Evolutionary conservation across 2,888 invertebrate genomes (phyloP), one percentile per base, ranked within the genome.

Genomic region (Drosophila putrida): DNA sequence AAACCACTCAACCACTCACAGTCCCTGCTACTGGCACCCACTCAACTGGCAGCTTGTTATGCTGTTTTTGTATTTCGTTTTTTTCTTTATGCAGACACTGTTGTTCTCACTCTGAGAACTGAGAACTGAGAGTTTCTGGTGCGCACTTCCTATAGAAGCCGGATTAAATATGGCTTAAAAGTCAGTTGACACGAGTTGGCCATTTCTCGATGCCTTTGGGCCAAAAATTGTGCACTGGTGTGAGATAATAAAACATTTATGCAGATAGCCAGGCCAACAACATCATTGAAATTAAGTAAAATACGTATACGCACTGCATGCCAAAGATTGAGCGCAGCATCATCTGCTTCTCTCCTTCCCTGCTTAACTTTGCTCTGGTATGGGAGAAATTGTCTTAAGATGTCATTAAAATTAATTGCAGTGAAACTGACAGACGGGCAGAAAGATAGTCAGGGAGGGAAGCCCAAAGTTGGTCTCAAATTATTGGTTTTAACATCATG

Each of bases 151-250:
- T 74, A 54, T 64, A 61, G 71, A 71, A 81, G 87, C 70, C 68
- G 80, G 87, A 83, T 83, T 83, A 84, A 83, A 83, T 86, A 81
- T 86, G 87, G 82, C 87, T 83, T 83, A 83, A 83, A 83, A 83
- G 87, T 83, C 87, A 86, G 87, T 83, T 83, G 87, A 86, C 82
- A 86, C 81, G 82, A 83, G 83, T 83, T 81, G 77, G 84, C 84
- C 84, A 86, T 83, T 83, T 86, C 81, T 81, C 78, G 75, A 62
- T 75, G 76, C 59, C 69, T 71, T 27, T 10, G 53, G 62, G 61
- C 80, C 77, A 63, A 67, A 66, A 69, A 66, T 63, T 83, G 86
- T 54, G 75, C 72, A 70, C 59, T 77, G 80, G 81, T 80, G 81
- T 86, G 84, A 81, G 84, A 83, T 79, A 86, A 83, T 83, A 83